Conservation (phyloP, 1,140 invertebrate genomes). For the Bombus ignitus region DNA sequence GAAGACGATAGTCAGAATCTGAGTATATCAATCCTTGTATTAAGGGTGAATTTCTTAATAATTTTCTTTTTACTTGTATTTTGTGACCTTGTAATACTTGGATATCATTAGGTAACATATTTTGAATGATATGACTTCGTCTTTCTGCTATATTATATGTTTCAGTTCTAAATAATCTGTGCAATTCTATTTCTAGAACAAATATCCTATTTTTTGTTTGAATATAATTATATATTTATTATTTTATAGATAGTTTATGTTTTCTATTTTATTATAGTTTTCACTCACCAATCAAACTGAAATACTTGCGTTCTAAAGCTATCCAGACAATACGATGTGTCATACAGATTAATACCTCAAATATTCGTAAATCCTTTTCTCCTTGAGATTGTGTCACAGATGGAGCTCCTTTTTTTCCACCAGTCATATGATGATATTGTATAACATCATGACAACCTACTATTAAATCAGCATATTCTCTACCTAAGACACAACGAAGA, state of each 20-base stretch:
- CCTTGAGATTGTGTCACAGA: constrained; percentile 81
- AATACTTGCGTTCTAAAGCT: constrained; percentile 83
- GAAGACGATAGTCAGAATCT: constrained; percentile 70
- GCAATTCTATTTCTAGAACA: constrained; percentile 84
- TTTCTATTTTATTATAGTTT: background rate
- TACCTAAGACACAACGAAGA: constrained; percentile 84
- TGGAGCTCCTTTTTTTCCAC: constrained; percentile 74
- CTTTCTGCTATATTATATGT: constrained; percentile 82
- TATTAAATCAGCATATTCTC: constrained; percentile 85
- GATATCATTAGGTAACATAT: constrained; percentile 70
- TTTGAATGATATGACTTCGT: constrained; percentile 52
- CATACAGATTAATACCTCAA: constrained; percentile 84
- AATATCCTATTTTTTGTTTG: constrained; percentile 8
- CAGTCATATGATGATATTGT: constrained; percentile 85
- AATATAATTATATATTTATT: background rate
- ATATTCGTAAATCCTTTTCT: constrained; percentile 85
- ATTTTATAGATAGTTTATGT: background rate
- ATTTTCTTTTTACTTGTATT: constrained; percentile 64
- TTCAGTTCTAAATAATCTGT: constrained; percentile 85
- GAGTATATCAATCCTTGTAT: constrained; percentile 68
- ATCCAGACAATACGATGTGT: constrained; percentile 86
- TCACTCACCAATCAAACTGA: constrained; percentile 84
- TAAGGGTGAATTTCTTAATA: constrained; percentile 73
- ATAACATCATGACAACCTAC: constrained; percentile 80
- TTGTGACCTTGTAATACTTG: constrained; percentile 72